Conservation (phyloP, 2,797 vertebrate genomes). For the Clarias pachynema region DNA sequence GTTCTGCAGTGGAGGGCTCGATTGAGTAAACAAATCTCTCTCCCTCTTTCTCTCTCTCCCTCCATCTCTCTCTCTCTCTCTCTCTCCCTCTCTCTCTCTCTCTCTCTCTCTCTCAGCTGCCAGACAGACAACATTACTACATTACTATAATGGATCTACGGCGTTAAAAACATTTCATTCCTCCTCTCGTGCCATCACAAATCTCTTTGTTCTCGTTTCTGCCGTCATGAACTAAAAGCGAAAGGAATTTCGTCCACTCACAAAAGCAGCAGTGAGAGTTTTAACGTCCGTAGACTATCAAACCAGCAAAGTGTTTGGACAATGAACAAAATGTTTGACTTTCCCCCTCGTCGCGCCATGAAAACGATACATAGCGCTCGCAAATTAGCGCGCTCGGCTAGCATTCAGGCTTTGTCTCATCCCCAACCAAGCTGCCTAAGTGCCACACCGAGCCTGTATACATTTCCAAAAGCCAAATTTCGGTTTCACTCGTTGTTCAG, state of each 20-base stretch:
- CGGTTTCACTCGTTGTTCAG: not conserved
- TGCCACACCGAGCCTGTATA: not conserved
- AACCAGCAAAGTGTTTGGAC: constrained; percentile 78
- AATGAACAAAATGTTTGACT: constrained; percentile 79
- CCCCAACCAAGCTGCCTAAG: constrained; percentile 58
- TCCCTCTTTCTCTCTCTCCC: constrained; percentile 18
- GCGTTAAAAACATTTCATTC: not conserved
- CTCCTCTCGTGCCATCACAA: not conserved
- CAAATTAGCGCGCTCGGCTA: constrained; percentile 74
- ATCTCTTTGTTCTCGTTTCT: not conserved
- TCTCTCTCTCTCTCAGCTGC: not conserved
- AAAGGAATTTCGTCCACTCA: not conserved
- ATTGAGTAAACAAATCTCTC: constrained; percentile 43
- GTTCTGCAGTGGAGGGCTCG: constrained; percentile 33
- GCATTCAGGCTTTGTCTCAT: constrained; percentile 72
- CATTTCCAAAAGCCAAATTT: not conserved
- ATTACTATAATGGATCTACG: not conserved
- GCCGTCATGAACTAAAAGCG: not conserved
- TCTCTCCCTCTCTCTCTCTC: constrained; percentile 16
- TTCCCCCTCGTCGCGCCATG: constrained; percentile 71
- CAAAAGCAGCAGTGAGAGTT: constrained; percentile 32
- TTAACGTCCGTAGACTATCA: constrained; percentile 21
- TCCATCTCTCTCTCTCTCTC: not conserved
- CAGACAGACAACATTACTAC: not conserved
- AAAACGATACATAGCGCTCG: constrained; percentile 77